Evolutionary conservation across 2,113 vertebrate species (phyloP).

Genomic region (Xyrauchen texanus): DNA sequence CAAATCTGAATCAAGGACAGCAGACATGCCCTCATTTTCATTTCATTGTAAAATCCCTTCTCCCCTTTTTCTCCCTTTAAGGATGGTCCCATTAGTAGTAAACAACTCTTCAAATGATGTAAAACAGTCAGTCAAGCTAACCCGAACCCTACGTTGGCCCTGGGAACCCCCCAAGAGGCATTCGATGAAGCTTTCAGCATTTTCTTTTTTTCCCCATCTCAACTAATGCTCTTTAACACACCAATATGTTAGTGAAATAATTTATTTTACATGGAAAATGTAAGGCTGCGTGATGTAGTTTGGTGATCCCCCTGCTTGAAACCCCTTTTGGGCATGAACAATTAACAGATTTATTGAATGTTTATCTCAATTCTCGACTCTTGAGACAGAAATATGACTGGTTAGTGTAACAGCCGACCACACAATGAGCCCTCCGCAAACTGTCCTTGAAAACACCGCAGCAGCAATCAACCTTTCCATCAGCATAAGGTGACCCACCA

Average conservation of each 20-base stretch:
- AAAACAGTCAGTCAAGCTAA: background rate
- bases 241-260: no score
- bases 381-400: background rate
- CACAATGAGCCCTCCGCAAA: slow-evolving; percentile 64
- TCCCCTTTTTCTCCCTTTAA: background rate
- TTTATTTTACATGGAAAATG: no score
- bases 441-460: background rate
- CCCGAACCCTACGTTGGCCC: background rate
- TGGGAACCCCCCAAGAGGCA: background rate
- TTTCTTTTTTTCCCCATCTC: no score
- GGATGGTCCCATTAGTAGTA: background rate
- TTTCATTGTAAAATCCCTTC: background rate
- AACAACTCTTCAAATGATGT: slow-evolving; percentile 19
- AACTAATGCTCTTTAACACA: no score
- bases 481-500: slow-evolving; percentile 32
- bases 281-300: no score
- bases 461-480: slow-evolving; percentile 54
- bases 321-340: no score
- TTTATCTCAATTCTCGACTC: background rate
- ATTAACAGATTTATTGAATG: no score
- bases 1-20: background rate
- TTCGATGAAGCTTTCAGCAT: slow-evolving; percentile 10
- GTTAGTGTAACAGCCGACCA: slow-evolving; percentile 58
- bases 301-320: no score
- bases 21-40: background rate